Evolutionary conservation across 2,113 vertebrate species (phyloP).

Genomic region (Smithornis capensis): DNA sequence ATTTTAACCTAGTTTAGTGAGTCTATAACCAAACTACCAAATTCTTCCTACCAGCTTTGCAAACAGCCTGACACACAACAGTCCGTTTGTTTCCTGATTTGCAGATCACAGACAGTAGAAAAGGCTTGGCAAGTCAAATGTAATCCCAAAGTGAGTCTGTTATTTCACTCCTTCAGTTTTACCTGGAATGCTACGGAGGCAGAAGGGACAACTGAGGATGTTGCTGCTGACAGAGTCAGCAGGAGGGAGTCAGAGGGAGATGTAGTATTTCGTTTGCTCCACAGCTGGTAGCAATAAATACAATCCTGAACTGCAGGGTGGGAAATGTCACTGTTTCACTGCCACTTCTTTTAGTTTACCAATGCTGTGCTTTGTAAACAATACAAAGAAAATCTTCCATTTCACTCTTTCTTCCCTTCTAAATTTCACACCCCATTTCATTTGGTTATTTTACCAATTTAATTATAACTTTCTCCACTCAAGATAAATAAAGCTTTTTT

Average conservation of each 20-base stretch:
- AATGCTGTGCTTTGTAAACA: not conserved
- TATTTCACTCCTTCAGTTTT: not conserved
- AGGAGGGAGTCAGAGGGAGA: not conserved
- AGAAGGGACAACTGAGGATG: not conserved
- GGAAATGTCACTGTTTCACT: not conserved
- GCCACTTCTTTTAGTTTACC: not conserved
- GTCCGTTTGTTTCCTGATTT: not conserved
- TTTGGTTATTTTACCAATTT: not conserved
- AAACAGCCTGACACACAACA: not conserved
- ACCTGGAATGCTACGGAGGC: not conserved
- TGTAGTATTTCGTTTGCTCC: not conserved
- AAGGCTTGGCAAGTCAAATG: not conserved
- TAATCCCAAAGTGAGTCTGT: not conserved
- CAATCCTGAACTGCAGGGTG: not conserved
- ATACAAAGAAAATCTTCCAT: not conserved
- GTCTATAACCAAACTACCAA: not conserved
- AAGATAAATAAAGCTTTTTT: not conserved
- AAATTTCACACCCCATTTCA: not conserved
- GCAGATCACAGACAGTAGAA: not conserved
- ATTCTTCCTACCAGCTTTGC: not conserved
- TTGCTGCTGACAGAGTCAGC: not conserved
- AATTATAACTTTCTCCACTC: not conserved
- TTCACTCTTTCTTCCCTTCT: not conserved
- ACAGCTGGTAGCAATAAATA: not conserved
- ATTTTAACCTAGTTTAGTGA: not conserved